Evolutionary conservation across 2,113 vertebrate species (phyloP).

Genomic region (Peromyscus maniculatus): DNA sequence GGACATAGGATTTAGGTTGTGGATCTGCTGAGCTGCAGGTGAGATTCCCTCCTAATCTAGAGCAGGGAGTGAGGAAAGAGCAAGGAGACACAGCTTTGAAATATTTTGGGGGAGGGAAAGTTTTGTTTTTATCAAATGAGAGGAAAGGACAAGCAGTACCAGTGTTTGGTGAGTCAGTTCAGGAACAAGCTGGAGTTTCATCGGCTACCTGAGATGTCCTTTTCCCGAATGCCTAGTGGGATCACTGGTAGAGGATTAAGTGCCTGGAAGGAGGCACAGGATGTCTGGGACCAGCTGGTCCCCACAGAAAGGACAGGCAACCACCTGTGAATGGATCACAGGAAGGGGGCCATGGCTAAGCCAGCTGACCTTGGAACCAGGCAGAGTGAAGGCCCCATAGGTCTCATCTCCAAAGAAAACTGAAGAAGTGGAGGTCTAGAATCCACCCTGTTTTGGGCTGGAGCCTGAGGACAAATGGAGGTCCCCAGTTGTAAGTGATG

Average conservation of each 20-base stretch:
- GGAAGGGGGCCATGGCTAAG: not conserved
- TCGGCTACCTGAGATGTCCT: not conserved
- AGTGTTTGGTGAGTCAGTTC: not conserved
- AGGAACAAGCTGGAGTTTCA: not conserved
- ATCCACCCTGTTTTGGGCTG: not conserved
- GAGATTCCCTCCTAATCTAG: not conserved
- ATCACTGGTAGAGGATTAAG: no score
- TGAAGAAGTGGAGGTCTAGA: not conserved
- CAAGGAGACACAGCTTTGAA: not conserved
- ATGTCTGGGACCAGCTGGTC: not conserved
- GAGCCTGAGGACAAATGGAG: not conserved
- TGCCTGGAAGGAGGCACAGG: not conserved
- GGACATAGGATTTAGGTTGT: not conserved
- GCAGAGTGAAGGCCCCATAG: not conserved
- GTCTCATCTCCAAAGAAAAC: not conserved
- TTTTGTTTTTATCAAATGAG: not conserved
- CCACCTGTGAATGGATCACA: not conserved
- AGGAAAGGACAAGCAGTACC: not conserved
- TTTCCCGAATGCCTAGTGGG: not conserved
- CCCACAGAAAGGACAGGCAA: not conserved
- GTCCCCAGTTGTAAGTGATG: not conserved
- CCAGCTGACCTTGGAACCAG: not conserved
- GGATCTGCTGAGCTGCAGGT: not conserved
- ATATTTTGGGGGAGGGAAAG: not conserved
- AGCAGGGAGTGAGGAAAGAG: not conserved